Evolutionary conservation across 2,888 invertebrate genomes (phyloP).

Genomic region (Ectropis crepuscularia): DNA sequence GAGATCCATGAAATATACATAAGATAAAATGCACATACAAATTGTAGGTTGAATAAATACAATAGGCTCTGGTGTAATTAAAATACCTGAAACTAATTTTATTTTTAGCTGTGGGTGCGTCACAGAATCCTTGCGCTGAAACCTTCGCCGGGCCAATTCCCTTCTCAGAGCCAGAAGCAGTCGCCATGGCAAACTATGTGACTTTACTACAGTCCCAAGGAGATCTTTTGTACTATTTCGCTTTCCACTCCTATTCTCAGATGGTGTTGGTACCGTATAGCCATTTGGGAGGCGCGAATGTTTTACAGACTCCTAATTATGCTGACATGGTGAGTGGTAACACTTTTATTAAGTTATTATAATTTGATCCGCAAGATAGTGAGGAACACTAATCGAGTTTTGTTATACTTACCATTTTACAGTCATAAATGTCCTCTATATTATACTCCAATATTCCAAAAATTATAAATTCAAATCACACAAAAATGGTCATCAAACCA

Average conservation of each 20-base stretch:
- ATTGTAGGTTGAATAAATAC: background rate
- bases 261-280: constrained; percentile 80
- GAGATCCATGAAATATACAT: too few relatives aligned
- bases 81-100: background rate
- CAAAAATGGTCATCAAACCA: too few relatives aligned
- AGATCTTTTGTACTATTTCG: constrained; percentile 75
- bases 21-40: too few relatives aligned
- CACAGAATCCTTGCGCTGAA: constrained; percentile 75
- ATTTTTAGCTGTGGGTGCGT: constrained; percentile 67
- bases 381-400: too few relatives aligned
- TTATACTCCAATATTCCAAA: too few relatives aligned
- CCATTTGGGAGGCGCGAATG: constrained; percentile 53
- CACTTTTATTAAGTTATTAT: background rate
- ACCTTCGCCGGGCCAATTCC: constrained; percentile 79
- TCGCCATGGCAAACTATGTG: constrained; percentile 70
- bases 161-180: constrained; percentile 84
- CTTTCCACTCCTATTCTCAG: constrained; percentile 85
- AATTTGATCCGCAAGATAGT: too few relatives aligned
- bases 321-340: constrained; percentile 66
- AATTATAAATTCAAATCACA: too few relatives aligned
- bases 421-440: too few relatives aligned
- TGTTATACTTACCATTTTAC: too few relatives aligned
- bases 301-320: constrained; percentile 62
- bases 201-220: constrained; percentile 50
- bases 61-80: too few relatives aligned